Percentiles rank a stretch among this genome's conserved stretches.
phyloP scores from a whole-genome alignment of 2,888 invertebrate genomes.

The Oeneis ivallda region DNA sequence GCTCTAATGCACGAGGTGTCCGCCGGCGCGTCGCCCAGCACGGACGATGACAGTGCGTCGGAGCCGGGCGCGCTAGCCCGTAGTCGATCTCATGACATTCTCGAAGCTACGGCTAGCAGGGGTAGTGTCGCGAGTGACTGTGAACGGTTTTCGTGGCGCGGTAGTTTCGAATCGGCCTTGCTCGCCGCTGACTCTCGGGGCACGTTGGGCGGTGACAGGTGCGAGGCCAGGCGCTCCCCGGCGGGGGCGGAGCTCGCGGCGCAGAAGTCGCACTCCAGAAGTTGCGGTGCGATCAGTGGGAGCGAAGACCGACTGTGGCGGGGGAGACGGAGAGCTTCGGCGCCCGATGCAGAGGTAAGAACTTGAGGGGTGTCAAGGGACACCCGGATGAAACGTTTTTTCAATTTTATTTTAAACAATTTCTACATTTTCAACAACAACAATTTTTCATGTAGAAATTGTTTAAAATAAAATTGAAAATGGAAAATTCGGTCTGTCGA shows the following conservation, averaged over 20 bases:
- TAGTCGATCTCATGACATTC: conserved; percentile 91
- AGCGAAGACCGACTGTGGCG: conserved; percentile 81
- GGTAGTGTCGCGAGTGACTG: conserved; percentile 91
- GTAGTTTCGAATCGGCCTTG: conserved; percentile 95
- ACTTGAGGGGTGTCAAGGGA: background rate
- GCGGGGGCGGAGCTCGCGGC: conserved; percentile 92
- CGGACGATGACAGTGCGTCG: conserved; percentile 87
- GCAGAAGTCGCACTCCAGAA: conserved; percentile 89
- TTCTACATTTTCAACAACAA: no score
- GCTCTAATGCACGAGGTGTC: conserved; percentile 96
- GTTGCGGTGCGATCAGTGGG: conserved; percentile 92
- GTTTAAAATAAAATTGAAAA: no score
- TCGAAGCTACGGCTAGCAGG: conserved; percentile 82
- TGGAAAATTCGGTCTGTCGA: no score
- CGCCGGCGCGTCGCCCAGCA: conserved; percentile 88
- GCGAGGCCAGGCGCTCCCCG: conserved; percentile 89
- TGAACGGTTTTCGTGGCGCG: conserved; percentile 95
- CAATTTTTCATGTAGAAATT: no score
- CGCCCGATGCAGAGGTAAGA: conserved; percentile 76
- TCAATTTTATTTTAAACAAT: background rate
- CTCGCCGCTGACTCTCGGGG: conserved; percentile 93
- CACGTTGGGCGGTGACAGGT: conserved; percentile 87
- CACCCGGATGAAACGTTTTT: no score
- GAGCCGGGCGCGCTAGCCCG: conserved; percentile 86
- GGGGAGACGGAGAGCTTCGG: conserved; percentile 71